Percentiles rank a stretch among this genome's conserved stretches.
Conservation (phyloP, 2,888 invertebrate species). For the Agrotis segetum region DNA sequence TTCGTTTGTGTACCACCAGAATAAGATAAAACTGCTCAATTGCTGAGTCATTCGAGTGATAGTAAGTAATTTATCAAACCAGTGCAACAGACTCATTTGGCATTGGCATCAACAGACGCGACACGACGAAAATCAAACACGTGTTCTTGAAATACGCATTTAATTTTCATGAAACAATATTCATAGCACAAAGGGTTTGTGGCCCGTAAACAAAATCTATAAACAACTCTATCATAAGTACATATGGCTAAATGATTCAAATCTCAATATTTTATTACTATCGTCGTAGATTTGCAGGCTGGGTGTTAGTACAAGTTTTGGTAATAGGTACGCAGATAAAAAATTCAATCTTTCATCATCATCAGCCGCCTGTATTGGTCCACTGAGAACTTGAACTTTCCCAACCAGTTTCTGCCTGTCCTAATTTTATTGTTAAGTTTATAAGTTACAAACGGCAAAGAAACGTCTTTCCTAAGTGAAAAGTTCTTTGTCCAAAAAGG, state of each 20-base stretch:
- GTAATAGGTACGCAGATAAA: too few relatives aligned
- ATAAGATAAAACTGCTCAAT: conserved; percentile 12
- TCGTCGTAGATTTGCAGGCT: too few relatives aligned
- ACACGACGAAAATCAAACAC: conserved; percentile 50
- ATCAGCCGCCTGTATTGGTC: too few relatives aligned
- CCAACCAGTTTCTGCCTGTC: too few relatives aligned
- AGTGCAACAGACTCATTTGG: conserved; percentile 40
- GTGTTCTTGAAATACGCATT: conserved; percentile 42
- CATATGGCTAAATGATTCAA: neutral
- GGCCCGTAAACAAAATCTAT: neutral
- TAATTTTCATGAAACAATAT: conserved; percentile 17
- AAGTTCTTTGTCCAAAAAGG: too few relatives aligned
- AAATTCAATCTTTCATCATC: too few relatives aligned
- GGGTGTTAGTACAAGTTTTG: too few relatives aligned
- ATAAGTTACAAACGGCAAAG: too few relatives aligned
- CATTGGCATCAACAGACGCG: conserved; percentile 31
- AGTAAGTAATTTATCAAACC: conserved; percentile 38
- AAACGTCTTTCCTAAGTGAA: too few relatives aligned
- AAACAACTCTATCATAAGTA: neutral
- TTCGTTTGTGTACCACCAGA: neutral
- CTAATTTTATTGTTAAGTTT: too few relatives aligned
- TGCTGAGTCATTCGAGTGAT: conserved; percentile 28
- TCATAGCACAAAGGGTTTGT: conserved; percentile 15
- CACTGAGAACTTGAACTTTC: too few relatives aligned
- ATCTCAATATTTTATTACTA: neutral